phyloP scores from a whole-genome alignment of 2,888 invertebrate species.

The Chalcosyrphus nemorum region DNA sequence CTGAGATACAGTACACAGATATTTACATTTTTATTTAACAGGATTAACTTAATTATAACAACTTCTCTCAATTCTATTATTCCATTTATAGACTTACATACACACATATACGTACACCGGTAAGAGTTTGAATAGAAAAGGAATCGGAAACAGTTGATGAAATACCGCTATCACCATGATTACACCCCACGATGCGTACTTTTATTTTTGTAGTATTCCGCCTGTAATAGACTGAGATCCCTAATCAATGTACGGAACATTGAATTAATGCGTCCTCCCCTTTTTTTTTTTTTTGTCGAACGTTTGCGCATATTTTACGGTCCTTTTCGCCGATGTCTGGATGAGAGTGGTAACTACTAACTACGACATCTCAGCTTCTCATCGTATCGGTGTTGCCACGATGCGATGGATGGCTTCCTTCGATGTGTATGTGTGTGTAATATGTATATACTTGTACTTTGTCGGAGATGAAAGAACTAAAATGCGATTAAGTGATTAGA shows the following conservation, averaged over 20 bases:
- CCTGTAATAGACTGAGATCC: conserved; percentile 41
- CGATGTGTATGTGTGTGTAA: conserved; percentile 44
- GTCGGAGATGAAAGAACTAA: conserved; percentile 74
- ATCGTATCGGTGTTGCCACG: conserved; percentile 30
- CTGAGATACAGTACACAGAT: too few relatives aligned
- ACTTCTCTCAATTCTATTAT: neutral
- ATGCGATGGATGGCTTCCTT: conserved; percentile 42
- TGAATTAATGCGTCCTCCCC: conserved; percentile 63
- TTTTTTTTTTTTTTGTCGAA: too few relatives aligned
- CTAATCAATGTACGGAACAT: conserved; percentile 65
- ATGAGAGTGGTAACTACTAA: conserved; percentile 44
- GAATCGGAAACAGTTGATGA: conserved; percentile 35
- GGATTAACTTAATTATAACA: conserved; percentile 6
- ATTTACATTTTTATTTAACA: neutral
- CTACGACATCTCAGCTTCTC: conserved; percentile 21
- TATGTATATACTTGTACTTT: conserved; percentile 34
- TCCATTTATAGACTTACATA: neutral
- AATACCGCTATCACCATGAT: conserved; percentile 56
- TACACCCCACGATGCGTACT: conserved; percentile 40
- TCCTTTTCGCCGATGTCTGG: conserved; percentile 11
- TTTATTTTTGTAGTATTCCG: neutral
- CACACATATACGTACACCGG: too few relatives aligned
- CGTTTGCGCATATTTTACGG: conserved; percentile 64
- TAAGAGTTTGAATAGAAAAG: conserved; percentile 2
- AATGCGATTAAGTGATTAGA: conserved; percentile 76